Evolutionary conservation across 2,888 invertebrate species (phyloP).

Genomic region (Macrophya annulata): DNA sequence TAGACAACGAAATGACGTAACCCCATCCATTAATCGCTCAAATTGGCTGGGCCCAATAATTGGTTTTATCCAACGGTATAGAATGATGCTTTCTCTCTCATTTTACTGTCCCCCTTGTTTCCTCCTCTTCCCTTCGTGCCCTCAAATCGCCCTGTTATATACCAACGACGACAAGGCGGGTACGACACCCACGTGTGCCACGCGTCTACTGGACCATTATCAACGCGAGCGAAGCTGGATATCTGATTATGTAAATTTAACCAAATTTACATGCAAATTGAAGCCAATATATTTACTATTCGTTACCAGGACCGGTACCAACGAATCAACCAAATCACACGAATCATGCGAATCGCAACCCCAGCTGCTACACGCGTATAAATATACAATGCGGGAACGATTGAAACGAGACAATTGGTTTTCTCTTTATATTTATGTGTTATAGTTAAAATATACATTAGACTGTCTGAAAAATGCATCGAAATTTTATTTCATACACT

Average conservation of each 20-base stretch:
- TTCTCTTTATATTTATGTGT: background rate
- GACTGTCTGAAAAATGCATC: too few relatives aligned
- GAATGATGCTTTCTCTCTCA: background rate
- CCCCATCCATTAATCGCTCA: conserved; percentile 48
- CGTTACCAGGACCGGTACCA: conserved; percentile 31
- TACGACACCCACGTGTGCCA: conserved; percentile 51
- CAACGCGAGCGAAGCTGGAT: conserved; percentile 51
- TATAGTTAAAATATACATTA: too few relatives aligned
- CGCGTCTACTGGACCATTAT: conserved; percentile 54
- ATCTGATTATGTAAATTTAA: conserved; percentile 58
- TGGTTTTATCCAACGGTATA: conserved; percentile 47
- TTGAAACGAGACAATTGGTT: background rate
- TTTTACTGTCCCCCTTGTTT: background rate
- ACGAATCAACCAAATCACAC: conserved; percentile 34
- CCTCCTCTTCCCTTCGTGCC: background rate
- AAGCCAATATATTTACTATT: conserved; percentile 57
- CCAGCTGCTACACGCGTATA: background rate
- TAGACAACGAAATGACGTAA: conserved; percentile 42
- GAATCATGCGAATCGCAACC: conserved; percentile 27
- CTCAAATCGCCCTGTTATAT: background rate
- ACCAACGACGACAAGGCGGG: background rate
- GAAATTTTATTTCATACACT: too few relatives aligned
- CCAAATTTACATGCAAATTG: conserved; percentile 57
- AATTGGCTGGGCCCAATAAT: conserved; percentile 48
- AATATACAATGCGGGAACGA: background rate